Base-by-base conservation (phyloP, 53 echinoderm and acorn worm genomes). In the Pentamera pediparva region DNA sequence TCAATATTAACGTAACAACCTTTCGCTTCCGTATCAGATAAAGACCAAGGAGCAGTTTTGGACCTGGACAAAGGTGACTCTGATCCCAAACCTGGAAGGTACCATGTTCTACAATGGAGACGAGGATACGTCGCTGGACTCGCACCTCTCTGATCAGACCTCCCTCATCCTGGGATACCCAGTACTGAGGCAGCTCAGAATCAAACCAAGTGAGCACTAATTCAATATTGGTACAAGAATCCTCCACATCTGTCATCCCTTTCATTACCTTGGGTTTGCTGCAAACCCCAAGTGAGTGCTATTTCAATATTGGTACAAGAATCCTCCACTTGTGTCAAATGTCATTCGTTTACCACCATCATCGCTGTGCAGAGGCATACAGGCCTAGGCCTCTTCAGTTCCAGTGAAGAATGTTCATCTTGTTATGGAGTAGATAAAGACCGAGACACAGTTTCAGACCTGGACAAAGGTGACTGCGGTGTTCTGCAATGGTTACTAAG, bases 111-210 rank as follows among this genome's bases (percentile, higher is more conserved):
- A 96, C 65, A 96, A 96, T 49, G 96, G 96, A 2, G 56, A 80
- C 5, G n/a, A 27, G 12, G 81, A 83, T 24, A 39, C 78, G 2
- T 30, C 79, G 0, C 52, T 80, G 43, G 59, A 62, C 0, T 79
- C 84, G 11, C 91, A 61, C 78, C 70, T 91, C 32, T 69, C 38
- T 20, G 86, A 91, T 31, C 79, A 85, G 22, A 59, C 80, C 25
- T 91, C 96, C 17, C 83, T 32, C 53, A 83, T 91, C 61, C 75
- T 96, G n/a, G 96, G 96, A 24, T 82, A 83, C 77, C 79, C 88
- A 1, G 75, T 96, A 18, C 56, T 96, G 24, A 73, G 96, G n/a
- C 96, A 96, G 61, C 69, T 85, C 17, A 60, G 96, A 19, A 55
- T 96, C 37, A 82, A 76, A 35, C 51, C 43, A 28, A 84, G 96